Conservation (phyloP, 2,797 vertebrate species). For the Apogon talboti region DNA sequence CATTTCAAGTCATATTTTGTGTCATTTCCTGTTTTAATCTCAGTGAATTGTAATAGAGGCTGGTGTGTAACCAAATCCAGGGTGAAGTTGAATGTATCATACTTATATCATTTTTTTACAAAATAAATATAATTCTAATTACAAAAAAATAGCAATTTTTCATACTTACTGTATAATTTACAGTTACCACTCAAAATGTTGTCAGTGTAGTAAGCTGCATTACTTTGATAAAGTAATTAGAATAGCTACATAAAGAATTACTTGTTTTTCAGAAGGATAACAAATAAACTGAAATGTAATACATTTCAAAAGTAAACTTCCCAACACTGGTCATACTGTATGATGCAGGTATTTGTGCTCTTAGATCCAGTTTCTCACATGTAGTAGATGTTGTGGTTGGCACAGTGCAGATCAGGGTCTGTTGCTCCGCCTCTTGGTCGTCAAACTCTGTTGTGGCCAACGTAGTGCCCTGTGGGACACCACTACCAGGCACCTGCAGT, state of each 20-base stretch:
- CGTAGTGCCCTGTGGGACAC: constrained; percentile 76
- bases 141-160: too few species aligned
- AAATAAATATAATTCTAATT: too few species aligned
- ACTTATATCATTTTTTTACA: too few species aligned
- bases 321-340: neutral
- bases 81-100: neutral
- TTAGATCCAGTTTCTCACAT: constrained; percentile 82
- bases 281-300: too few species aligned
- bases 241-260: too few species aligned
- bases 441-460: constrained; percentile 80
- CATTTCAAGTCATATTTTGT: constrained; percentile 3
- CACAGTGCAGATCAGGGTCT: constrained; percentile 82
- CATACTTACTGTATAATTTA: too few species aligned
- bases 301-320: too few species aligned
- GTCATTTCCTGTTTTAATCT: neutral
- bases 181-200: too few species aligned
- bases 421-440: constrained; percentile 88
- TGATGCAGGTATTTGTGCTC: constrained; percentile 3
- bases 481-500: constrained; percentile 86
- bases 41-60: neutral
- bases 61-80: neutral
- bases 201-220: too few species aligned
- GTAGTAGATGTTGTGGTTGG: constrained; percentile 85
- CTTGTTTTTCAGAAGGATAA: too few species aligned
- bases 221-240: too few species aligned